These are phyloP conservation scores for Oophaga sylvatica DNA, from an alignment of 2,797 vertebrate genomes.

Conservation along the genomic window DNA sequence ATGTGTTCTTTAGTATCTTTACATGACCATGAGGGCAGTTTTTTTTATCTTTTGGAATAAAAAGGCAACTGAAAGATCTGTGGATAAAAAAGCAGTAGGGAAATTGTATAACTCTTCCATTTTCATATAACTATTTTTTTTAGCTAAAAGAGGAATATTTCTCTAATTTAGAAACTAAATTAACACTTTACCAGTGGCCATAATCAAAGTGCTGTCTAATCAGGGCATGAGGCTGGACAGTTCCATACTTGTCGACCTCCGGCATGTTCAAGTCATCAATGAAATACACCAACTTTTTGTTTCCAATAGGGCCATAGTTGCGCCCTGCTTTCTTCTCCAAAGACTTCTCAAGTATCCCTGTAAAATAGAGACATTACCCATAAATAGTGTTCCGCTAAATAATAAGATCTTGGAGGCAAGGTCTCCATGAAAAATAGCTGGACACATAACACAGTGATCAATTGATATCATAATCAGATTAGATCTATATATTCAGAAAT, in stretches of 20 bases:
- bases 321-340: constrained; percentile 81
- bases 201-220: constrained; percentile 78
- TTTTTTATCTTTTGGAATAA: too few species aligned
- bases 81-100: neutral
- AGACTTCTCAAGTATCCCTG: constrained; percentile 79
- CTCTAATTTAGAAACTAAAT: neutral
- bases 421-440: neutral
- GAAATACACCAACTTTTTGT: constrained; percentile 80
- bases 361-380: neutral
- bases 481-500: neutral
- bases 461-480: neutral
- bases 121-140: neutral
- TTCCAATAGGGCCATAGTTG: constrained; percentile 77
- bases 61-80: neutral
- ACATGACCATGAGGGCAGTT: neutral
- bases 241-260: constrained; percentile 76
- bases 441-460: neutral
- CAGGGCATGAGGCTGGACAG: constrained; percentile 75
- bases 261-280: constrained; percentile 83
- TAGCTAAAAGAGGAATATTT: neutral
- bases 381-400: neutral
- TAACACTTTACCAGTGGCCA: constrained; percentile 74
- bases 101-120: neutral
- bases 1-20: neutral
- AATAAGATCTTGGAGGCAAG: neutral